A percentile compares a stretch with the other conserved stretches of the same genome.
These are phyloP conservation scores for Melospiza melodia DNA, from an alignment of 2,113 vertebrate genomes.

Conservation along the genomic window DNA sequence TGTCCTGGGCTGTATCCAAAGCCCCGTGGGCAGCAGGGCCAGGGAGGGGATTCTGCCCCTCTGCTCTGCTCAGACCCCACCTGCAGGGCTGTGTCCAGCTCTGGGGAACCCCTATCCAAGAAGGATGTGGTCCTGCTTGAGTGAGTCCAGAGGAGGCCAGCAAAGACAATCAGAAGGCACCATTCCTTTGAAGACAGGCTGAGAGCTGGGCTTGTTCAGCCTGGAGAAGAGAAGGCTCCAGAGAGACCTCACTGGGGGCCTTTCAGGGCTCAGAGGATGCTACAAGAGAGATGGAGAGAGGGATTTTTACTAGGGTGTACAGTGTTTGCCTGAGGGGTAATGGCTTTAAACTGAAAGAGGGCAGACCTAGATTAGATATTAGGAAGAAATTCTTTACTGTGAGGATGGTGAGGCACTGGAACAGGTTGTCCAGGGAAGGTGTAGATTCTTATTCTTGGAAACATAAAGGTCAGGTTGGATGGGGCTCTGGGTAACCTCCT, in stretches of 20 bases:
- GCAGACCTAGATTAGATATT: neutral
- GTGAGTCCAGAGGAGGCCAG: neutral
- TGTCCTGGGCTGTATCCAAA: neutral
- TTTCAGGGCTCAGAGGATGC: neutral
- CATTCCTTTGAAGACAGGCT: neutral
- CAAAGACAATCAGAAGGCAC: neutral
- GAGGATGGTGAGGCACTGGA: neutral
- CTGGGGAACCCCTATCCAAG: accelerated
- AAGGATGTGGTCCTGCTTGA: neutral
- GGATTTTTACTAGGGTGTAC: neutral
- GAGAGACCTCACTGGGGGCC: neutral
- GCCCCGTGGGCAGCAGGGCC: accelerated
- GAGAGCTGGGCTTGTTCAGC: neutral
- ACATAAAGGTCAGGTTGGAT: neutral
- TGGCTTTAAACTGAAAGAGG: neutral
- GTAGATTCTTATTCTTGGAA: neutral
- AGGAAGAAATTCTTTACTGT: neutral
- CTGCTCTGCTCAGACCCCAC: neutral
- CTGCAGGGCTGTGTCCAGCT: neutral
- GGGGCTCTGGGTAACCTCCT: neutral
- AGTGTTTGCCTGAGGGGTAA: neutral
- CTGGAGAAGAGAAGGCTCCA: neutral
- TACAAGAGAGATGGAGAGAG: neutral
- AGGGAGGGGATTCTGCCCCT: neutral
- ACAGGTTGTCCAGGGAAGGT: neutral